phyloP scores from a whole-genome alignment of 2,888 invertebrate species.

The Catocala sponsa region DNA sequence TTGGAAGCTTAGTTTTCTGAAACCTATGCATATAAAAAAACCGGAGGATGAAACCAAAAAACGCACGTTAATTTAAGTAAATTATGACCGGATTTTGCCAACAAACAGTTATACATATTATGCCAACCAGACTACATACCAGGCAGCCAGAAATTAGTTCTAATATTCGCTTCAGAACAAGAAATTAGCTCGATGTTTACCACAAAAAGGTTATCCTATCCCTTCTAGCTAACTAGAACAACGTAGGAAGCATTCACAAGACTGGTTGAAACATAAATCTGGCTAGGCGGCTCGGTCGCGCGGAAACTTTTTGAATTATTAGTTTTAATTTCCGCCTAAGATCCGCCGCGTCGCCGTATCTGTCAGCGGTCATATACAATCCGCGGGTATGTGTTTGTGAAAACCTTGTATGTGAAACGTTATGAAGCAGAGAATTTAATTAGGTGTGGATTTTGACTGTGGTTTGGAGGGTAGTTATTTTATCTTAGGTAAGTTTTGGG shows the following conservation, averaged over 20 bases:
- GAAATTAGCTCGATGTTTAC: not conserved
- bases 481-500: not conserved
- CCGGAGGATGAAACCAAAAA: too few relatives aligned
- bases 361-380: constrained; percentile 78
- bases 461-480: not conserved
- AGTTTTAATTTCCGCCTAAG: constrained; percentile 89
- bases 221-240: constrained; percentile 64
- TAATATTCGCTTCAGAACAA: not conserved
- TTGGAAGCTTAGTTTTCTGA: too few relatives aligned
- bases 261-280: constrained; percentile 85
- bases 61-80: too few relatives aligned
- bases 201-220: constrained; percentile 47
- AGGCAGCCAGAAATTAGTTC: not conserved
- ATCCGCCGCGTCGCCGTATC: constrained; percentile 84
- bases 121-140: too few relatives aligned
- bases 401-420: constrained; percentile 43
- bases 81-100: too few relatives aligned
- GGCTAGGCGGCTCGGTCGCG: constrained; percentile 83
- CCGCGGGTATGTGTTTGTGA: constrained; percentile 55
- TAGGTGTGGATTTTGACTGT: constrained; percentile 36
- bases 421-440: constrained; percentile 49
- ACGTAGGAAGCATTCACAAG: constrained; percentile 80
- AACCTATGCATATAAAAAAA: too few relatives aligned
- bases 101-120: too few relatives aligned
- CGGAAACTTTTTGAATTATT: constrained; percentile 89